Base-by-base conservation (phyloP, 2,797 vertebrate species). In the Enteromius fasciolatus region DNA sequence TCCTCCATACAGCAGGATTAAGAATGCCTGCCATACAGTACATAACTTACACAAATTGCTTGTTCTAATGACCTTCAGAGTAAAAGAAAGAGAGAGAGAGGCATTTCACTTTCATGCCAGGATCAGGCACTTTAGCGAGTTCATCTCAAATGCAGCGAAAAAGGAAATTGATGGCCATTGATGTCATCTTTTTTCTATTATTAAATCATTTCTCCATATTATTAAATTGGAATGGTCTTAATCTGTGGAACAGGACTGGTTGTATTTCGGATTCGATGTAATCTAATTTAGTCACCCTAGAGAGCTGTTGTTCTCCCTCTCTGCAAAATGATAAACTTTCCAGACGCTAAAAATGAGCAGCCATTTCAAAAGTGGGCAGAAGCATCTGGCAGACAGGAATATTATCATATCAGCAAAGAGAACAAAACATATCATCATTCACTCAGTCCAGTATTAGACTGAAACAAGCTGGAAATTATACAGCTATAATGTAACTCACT, bases 1-100 rank as follows among this genome's bases (percentile, higher is more conserved):
- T 78, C 86, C 57, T 89, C 88, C 90, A 89, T 90, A 91, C 88
- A 88, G 92, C 89, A 89, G 88, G 87, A 92, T 93, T 91, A 92
- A 90, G 87, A 85, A 86, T 90, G 92, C 91, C 89, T 90, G 87
- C 88, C 92, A 92, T 92, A 23, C 11, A 59, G 61, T 63, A 63
- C 28, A 63, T 63, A 33, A 31, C 3, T 91, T 92, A 92, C 89
- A 91, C 88, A 87, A 91, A 89, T 87, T 25, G 70, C 86, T 92
- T 86, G 82, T 90, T 87, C 86, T 91, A 91, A 92, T 88, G 90
- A 91, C 88, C 91, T 87, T 85, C 81, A 81, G 89, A 31, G 31
- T n/a, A 50, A 74, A 82, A 81, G 69, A 61, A 33, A 44, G 33
- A 33, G 31, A 33, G 31, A 89, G 85, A 91, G 89, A 90, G 36